A percentile compares a stretch with the other conserved stretches of the same genome.
Conservation (phyloP, 2,888 invertebrate species). For the Celastrina argiolus region DNA sequence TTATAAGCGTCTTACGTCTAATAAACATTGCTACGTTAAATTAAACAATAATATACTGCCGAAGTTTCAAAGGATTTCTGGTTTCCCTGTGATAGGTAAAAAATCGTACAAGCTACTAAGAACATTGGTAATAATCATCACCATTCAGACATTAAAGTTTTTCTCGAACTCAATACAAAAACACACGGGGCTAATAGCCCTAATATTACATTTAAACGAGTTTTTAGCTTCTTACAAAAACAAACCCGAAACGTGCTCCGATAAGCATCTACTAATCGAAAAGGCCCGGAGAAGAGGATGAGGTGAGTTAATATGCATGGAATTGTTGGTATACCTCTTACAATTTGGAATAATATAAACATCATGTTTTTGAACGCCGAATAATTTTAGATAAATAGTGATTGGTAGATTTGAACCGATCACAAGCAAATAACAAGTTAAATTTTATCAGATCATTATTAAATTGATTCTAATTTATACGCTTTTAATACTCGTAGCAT, state of each 20-base stretch:
- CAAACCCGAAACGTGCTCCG: background rate
- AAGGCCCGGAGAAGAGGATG: background rate
- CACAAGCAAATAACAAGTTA: too few relatives aligned
- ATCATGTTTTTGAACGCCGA: too few relatives aligned
- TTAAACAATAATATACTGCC: background rate
- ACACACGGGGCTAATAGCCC: background rate
- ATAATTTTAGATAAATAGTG: too few relatives aligned
- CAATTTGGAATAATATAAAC: too few relatives aligned
- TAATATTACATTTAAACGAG: background rate
- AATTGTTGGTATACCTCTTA: background rate
- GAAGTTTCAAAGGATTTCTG: background rate
- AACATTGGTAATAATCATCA: background rate
- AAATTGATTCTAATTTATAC: too few relatives aligned
- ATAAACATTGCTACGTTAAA: too few relatives aligned
- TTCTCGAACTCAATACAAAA: background rate
- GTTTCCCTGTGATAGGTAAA: background rate
- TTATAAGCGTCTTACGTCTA: background rate
- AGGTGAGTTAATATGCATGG: background rate
- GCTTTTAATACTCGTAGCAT: too few relatives aligned
- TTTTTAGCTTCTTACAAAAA: background rate
- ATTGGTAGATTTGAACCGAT: too few relatives aligned
- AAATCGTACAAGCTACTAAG: background rate
- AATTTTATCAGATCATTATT: too few relatives aligned
- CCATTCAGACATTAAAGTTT: background rate
- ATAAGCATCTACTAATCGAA: background rate